Evolutionary conservation across 2,113 vertebrate species (phyloP), one percentile per base, ranked within the genome.

Genomic region (Numenius arquata): DNA sequence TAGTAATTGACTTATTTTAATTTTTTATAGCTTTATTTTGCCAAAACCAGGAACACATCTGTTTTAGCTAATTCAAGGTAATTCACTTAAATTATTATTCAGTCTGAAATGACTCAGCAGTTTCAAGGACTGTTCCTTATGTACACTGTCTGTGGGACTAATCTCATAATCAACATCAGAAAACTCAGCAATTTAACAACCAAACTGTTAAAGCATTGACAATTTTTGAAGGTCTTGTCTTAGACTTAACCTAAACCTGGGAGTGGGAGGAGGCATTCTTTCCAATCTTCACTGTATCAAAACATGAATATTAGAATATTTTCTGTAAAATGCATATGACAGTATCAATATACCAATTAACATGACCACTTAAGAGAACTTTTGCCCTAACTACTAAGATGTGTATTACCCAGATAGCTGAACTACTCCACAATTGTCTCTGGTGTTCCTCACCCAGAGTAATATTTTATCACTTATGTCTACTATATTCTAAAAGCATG

Each of bases 21-120:
- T 52, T 85, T 94, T 96, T 91, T 85, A 80, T 77, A 86, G 67
- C 45, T 90, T 88, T 86, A 90, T 86, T 91, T 94, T 90, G 29
- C 59, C 71, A 77, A 96, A 95, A 93, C 75, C 55, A 90, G 40
- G 47, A 96, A 74, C 47, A 77, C 88, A 93, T 93, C 88, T 94
- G 78, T 76, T 94, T 91, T 73, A 43, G 40, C 27, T 94, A 94
- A 92, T 88, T 94, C 55, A 67, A 92, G 36, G 50, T 88, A 95
- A 88, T 95, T 93, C 27, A 45, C 40, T 81, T 80, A 85, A 92
- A 77, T 84, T 90, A 95, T 78, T 86, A 71, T 72, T 55, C 68
- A 30, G 26, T 38, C n/a, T 40, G 11, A 92, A 95, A 89, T 87
- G 76, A 93, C 43, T 90, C 76, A 89, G 65, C 86, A 90, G 23